These are phyloP conservation scores for Lithosia quadra DNA, from an alignment of 2,888 invertebrate species.

Conservation along the genomic window DNA sequence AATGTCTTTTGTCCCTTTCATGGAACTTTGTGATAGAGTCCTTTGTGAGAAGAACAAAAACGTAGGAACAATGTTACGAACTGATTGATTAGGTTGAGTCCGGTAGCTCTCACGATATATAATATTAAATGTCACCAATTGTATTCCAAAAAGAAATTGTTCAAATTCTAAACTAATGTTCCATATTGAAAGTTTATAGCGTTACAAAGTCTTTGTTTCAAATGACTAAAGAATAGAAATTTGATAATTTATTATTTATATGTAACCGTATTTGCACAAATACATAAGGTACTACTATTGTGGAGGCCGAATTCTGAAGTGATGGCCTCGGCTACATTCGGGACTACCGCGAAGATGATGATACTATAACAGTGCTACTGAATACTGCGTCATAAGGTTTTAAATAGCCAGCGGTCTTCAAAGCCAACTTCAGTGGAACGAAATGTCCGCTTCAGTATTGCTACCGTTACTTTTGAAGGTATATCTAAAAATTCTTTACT, in stretches of 20 bases:
- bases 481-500: not conserved
- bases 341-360: no score
- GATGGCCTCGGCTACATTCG: no score
- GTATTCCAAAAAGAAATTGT: slow-evolving; percentile 30
- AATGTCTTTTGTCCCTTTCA: slow-evolving; percentile 55
- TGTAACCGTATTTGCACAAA: not conserved
- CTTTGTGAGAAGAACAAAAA: slow-evolving; percentile 75
- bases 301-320: no score
- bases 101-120: slow-evolving; percentile 42
- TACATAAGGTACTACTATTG: no score
- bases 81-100: slow-evolving; percentile 80
- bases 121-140: slow-evolving; percentile 54
- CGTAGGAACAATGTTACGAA: slow-evolving; percentile 69
- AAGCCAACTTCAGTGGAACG: no score
- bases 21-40: slow-evolving; percentile 58
- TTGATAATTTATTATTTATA: not conserved
- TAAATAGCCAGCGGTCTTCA: no score
- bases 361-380: no score
- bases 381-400: no score
- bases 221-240: not conserved
- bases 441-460: not conserved
- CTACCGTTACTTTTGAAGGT: not conserved
- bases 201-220: not conserved
- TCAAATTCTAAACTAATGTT: slow-evolving; percentile 29
- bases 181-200: slow-evolving; percentile 16